Evolutionary conservation across 2,888 invertebrate genomes (phyloP).

Genomic region (Corythucha ciliata): DNA sequence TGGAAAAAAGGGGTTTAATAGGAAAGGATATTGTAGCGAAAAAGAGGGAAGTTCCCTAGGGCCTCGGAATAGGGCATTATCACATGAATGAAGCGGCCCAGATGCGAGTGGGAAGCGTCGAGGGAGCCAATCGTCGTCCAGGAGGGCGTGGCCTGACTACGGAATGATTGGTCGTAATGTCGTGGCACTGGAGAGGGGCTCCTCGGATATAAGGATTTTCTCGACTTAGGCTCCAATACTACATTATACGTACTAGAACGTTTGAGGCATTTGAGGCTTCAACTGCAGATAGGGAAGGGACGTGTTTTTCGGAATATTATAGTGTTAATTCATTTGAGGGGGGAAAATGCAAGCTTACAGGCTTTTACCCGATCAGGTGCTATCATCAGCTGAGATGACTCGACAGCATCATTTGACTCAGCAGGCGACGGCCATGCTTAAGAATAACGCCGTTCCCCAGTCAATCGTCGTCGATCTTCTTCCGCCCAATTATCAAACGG

Average conservation of each 20-base stretch:
- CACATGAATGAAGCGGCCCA: slow-evolving; percentile 25
- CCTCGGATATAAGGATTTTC: no score
- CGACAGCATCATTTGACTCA: slow-evolving; percentile 24
- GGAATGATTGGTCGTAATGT: slow-evolving; percentile 24
- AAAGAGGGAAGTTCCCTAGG: slow-evolving; percentile 17
- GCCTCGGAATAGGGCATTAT: slow-evolving; percentile 27
- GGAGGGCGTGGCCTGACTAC: slow-evolving; percentile 21
- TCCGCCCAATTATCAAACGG: slow-evolving; percentile 24
- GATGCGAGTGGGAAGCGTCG: slow-evolving; percentile 3
- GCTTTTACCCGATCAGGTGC: slow-evolving; percentile 18
- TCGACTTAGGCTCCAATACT: no score
- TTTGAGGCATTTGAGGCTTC: slow-evolving; percentile 5
- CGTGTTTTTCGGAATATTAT: slow-evolving; percentile 5
- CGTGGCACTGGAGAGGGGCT: no score
- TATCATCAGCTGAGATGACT: background rate
- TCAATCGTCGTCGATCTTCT: slow-evolving; percentile 31
- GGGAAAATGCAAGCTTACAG: slow-evolving; percentile 20
- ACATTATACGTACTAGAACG: no score
- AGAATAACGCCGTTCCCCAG: slow-evolving; percentile 24
- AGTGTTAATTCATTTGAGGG: background rate
- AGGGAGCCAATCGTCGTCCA: slow-evolving; percentile 11
- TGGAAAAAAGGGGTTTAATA: slow-evolving; percentile 21
- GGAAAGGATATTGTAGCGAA: background rate
- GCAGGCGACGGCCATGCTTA: slow-evolving; percentile 28
- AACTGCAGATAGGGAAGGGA: slow-evolving; percentile 17